Conservation (phyloP, 2,113 vertebrate genomes). For the Macquaria ambigua region DNA sequence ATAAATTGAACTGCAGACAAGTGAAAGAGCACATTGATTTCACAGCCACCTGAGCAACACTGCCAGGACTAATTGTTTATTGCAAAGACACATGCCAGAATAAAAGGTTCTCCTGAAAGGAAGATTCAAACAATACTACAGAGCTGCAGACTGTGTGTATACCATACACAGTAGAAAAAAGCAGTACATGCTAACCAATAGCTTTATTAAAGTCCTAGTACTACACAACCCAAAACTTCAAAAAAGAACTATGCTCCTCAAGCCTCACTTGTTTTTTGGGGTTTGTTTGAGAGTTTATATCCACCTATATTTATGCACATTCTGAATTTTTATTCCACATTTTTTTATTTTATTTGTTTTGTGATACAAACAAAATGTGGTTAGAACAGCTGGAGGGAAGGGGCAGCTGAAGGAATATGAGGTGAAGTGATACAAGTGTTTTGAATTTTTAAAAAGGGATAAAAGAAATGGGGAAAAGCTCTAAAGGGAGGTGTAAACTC, state of each 20-base stretch:
- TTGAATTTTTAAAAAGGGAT: no score
- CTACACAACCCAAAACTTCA: not conserved
- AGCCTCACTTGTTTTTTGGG: not conserved
- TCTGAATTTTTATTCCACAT: not conserved
- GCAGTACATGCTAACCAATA: not conserved
- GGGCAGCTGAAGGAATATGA: no score
- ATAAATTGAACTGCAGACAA: not conserved
- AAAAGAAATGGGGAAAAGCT: no score
- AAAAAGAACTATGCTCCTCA: not conserved
- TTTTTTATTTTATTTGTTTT: not conserved
- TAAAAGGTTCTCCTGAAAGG: not conserved
- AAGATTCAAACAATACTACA: not conserved
- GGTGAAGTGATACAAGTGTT: no score
- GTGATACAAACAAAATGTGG: no score
- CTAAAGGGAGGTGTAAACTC: no score
- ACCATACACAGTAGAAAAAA: not conserved
- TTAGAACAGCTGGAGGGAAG: no score
- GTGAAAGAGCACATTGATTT: not conserved
- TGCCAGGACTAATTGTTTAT: conserved; percentile 23
- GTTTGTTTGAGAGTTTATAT: not conserved
- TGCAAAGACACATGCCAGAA: not conserved
- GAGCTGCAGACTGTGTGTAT: not conserved
- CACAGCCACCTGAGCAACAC: not conserved
- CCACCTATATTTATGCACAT: not conserved
- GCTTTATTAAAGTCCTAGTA: not conserved